These are phyloP conservation scores for Fukomys damarensis DNA, from an alignment of 2,113 vertebrate species.

Conservation along the genomic window DNA sequence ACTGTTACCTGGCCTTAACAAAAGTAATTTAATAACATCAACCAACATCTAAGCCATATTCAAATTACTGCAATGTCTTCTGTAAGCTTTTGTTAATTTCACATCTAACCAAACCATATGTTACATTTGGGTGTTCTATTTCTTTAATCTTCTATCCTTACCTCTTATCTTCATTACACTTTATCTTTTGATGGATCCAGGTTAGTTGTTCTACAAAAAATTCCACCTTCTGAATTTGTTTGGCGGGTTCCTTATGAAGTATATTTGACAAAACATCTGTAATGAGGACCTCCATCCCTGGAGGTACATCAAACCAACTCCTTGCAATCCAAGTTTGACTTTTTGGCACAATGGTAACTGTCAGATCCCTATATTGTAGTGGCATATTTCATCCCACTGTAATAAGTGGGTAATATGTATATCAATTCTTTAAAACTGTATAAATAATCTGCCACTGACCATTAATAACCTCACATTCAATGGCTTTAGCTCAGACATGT, in stretches of 20 bases:
- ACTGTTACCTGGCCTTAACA: neutral
- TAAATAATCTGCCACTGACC: neutral
- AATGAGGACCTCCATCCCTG: neutral
- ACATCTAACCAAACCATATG: neutral
- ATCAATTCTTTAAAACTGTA: neutral
- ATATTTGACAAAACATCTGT: neutral
- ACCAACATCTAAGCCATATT: neutral
- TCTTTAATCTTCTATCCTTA: neutral
- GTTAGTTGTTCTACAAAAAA: neutral
- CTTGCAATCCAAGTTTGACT: too few species aligned
- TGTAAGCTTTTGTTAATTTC: neutral
- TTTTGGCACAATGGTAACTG: neutral
- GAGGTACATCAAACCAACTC: neutral
- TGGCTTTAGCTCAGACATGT: neutral
- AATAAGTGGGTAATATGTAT: neutral
- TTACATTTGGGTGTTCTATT: neutral
- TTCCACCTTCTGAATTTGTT: neutral
- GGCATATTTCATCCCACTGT: neutral
- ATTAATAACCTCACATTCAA: neutral
- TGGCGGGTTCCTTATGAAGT: neutral
- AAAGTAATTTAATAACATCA: neutral
- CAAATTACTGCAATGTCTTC: neutral
- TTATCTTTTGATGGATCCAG: neutral
- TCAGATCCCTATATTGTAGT: neutral
- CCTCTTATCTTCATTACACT: neutral